Percentiles rank a stretch among this genome's conserved stretches.
Evolutionary conservation across 2,797 vertebrate species (phyloP).

Genomic region (Meda fulgida): DNA sequence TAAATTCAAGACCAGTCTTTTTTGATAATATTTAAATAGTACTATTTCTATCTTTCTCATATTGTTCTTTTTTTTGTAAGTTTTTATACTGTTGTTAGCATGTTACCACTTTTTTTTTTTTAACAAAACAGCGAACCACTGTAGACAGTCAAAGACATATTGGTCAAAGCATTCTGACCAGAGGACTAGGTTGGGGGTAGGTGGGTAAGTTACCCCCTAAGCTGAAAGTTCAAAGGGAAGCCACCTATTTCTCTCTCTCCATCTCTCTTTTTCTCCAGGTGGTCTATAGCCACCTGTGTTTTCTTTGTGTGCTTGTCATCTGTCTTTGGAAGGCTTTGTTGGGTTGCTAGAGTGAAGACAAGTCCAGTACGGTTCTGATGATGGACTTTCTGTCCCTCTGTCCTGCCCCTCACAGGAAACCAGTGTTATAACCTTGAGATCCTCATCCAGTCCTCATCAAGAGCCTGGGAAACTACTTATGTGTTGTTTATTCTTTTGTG

Average conservation of each 20-base stretch:
- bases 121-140: background rate
- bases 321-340: slow-evolving; percentile 78
- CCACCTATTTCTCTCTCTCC: slow-evolving; percentile 53
- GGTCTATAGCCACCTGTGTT: slow-evolving; percentile 79
- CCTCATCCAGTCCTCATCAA: slow-evolving; percentile 57
- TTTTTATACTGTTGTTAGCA: background rate
- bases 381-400: slow-evolving; percentile 74
- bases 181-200: background rate
- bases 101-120: background rate
- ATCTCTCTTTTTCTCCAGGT: slow-evolving; percentile 73
- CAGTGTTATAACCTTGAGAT: slow-evolving; percentile 39
- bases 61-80: background rate
- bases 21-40: background rate
- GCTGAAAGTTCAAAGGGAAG: slow-evolving; percentile 47
- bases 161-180: slow-evolving; percentile 32
- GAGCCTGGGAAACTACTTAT: slow-evolving; percentile 39
- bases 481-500: slow-evolving; percentile 26
- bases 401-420: slow-evolving; percentile 59
- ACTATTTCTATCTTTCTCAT: background rate
- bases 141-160: background rate
- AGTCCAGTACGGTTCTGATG: slow-evolving; percentile 69
- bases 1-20: background rate
- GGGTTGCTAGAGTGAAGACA: slow-evolving; percentile 75
- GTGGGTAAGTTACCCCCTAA: slow-evolving; percentile 19
- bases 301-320: slow-evolving; percentile 81